These are phyloP conservation scores for Pungitius pungitius DNA, from an alignment of 2,113 vertebrate species.

Conservation along the genomic window DNA sequence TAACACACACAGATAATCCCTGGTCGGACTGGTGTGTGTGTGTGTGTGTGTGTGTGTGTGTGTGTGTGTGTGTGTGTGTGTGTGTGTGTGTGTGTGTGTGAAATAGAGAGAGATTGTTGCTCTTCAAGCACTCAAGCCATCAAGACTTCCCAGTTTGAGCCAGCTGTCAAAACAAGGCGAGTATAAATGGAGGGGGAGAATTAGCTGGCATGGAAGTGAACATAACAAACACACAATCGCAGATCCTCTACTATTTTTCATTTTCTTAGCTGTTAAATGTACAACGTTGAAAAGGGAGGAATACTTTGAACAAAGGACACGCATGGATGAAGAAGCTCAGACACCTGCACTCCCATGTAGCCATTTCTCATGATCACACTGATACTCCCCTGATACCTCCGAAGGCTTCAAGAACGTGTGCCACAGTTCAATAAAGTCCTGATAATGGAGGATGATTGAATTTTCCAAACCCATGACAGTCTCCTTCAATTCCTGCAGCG, in stretches of 20 bases:
- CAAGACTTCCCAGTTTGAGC: constrained; percentile 62
- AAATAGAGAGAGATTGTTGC: constrained; percentile 15
- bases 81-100: constrained; percentile 3
- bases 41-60: constrained; percentile 26
- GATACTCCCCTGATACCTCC: constrained; percentile 4
- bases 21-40: constrained; percentile 31
- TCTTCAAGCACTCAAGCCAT: constrained; percentile 37
- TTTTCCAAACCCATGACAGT: neutral
- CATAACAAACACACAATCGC: constrained; percentile 49
- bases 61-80: constrained; percentile 8
- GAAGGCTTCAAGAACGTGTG: constrained; percentile 1
- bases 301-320: neutral
- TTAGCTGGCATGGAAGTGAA: constrained; percentile 64
- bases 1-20: neutral
- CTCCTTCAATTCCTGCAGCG: neutral
- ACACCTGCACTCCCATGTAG: too few species aligned
- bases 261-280: constrained; percentile 8
- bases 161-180: constrained; percentile 73
- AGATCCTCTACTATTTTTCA: constrained; percentile 22
- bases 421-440: neutral
- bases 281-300: constrained; percentile 1
- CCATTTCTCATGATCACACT: constrained; percentile 53
- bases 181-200: constrained; percentile 67
- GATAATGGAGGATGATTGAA: neutral
- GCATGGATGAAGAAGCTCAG: neutral